A percentile compares a stretch with the other conserved stretches of the same genome.
phyloP scores from a whole-genome alignment of 2,113 vertebrate genomes.

The Charadrius vociferus region DNA sequence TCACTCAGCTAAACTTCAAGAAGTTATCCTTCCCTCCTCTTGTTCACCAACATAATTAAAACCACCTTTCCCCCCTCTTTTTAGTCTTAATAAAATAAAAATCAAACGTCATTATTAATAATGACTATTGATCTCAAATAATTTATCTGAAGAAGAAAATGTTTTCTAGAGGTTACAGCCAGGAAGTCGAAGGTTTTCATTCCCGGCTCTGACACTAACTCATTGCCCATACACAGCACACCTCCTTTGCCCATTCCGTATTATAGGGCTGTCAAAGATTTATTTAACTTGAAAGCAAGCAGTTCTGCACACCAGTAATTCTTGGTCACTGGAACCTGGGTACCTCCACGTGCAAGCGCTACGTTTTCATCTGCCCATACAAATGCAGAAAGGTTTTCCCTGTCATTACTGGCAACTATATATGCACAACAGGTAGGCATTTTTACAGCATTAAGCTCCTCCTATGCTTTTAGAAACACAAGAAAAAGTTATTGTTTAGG shows the following conservation, averaged over 20 bases:
- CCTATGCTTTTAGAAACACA: too few relatives aligned
- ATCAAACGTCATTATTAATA: background rate
- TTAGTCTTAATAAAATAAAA: background rate
- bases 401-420: too few relatives aligned
- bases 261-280: background rate
- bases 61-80: background rate
- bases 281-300: background rate
- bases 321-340: too few relatives aligned
- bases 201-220: background rate
- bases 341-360: too few relatives aligned
- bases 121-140: background rate
- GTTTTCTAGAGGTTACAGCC: background rate
- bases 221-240: background rate
- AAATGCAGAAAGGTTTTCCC: too few relatives aligned
- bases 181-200: background rate
- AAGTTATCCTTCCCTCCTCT: background rate
- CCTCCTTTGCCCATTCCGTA: background rate
- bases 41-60: background rate
- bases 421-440: too few relatives aligned
- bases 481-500: background rate
- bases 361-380: too few relatives aligned
- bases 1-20: background rate
- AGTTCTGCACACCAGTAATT: too few relatives aligned
- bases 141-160: background rate
- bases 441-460: too few relatives aligned